Evolutionary conservation across 2,797 vertebrate species (phyloP).

Genomic region (Selene dorsalis): DNA sequence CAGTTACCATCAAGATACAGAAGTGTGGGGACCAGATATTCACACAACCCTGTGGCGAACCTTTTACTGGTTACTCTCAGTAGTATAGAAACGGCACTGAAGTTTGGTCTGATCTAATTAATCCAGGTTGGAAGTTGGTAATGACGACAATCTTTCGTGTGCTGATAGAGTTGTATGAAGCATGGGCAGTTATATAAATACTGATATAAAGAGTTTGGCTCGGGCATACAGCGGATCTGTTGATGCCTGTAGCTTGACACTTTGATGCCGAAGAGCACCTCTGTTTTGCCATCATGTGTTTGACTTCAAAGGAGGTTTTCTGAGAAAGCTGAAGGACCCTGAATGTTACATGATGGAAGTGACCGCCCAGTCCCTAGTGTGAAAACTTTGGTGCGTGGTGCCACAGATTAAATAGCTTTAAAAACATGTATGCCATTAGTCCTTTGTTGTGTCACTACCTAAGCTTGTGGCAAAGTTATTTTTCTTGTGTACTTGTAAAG

Average conservation of each 20-base stretch:
- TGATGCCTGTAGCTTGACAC: background rate
- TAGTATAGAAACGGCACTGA: background rate
- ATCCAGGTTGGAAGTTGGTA: background rate
- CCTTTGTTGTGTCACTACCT: background rate
- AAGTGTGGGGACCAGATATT: conserved; percentile 5
- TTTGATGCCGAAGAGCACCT: background rate
- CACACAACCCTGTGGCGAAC: background rate
- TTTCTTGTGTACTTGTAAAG: background rate
- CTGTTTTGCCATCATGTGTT: background rate
- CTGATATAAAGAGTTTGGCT: background rate
- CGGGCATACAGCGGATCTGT: background rate
- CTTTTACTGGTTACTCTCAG: background rate
- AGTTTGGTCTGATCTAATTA: background rate
- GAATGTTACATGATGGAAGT: background rate
- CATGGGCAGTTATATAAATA: background rate
- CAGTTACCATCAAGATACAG: conserved; percentile 38
- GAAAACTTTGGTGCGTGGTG: background rate
- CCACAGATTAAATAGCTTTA: too few species aligned
- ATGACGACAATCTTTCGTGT: background rate
- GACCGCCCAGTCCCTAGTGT: background rate
- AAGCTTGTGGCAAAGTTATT: background rate
- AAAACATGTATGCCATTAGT: background rate
- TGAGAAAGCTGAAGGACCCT: background rate
- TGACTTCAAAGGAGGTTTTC: background rate
- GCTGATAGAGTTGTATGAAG: background rate